Percentiles rank a stretch among this genome's conserved stretches.
Evolutionary conservation across 2,888 invertebrate species (phyloP).

Genomic region (Dicycla oo): DNA sequence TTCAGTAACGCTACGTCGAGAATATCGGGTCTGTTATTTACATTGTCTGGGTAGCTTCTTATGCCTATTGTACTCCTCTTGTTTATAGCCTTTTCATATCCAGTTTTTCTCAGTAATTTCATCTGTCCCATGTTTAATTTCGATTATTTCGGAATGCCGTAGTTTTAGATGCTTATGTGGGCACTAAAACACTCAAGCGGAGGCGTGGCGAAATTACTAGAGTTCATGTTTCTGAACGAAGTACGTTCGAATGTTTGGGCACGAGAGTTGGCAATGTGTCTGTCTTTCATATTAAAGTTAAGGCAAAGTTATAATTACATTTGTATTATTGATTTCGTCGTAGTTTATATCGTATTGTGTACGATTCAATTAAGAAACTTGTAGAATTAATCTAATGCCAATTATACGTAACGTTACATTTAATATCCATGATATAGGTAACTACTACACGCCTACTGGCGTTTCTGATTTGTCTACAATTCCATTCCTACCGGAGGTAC

Average conservation of each 20-base stretch:
- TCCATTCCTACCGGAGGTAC: not conserved
- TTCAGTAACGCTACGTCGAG: too few relatives aligned
- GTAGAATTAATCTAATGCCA: not conserved
- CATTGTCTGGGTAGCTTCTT: too few relatives aligned
- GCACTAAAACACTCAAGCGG: conserved; percentile 30
- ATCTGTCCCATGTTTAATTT: not conserved
- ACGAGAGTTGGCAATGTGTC: not conserved
- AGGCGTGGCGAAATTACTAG: not conserved
- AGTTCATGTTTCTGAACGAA: conserved; percentile 21
- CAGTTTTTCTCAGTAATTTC: not conserved
- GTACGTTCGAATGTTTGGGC: not conserved
- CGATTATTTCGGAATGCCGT: not conserved
- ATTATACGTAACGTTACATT: not conserved
- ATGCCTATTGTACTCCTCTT: not conserved
- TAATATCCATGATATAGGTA: too few relatives aligned
- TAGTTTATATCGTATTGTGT: conserved; percentile 4
- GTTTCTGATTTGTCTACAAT: not conserved
- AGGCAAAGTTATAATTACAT: conserved; percentile 35
- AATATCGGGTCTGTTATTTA: too few relatives aligned
- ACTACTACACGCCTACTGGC: not conserved
- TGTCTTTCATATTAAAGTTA: conserved; percentile 7
- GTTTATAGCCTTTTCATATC: not conserved
- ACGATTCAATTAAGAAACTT: not conserved
- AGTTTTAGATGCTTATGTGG: conserved; percentile 2
- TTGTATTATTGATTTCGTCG: conserved; percentile 23